Evolutionary conservation across 2,888 invertebrate genomes (phyloP).

Genomic region (Elysia crispata): DNA sequence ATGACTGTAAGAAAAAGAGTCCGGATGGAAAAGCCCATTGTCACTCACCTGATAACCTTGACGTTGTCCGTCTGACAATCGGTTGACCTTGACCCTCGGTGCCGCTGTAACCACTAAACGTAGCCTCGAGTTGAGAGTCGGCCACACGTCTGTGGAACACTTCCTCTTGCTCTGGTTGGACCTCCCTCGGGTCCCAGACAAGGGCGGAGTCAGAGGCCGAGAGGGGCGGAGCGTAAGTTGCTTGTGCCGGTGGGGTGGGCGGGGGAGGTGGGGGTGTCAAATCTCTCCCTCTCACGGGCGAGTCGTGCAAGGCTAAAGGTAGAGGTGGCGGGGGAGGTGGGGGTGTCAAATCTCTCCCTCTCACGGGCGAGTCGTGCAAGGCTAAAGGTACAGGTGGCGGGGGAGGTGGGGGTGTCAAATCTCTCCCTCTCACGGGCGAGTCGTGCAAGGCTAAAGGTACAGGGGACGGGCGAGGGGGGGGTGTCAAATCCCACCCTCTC

Average conservation of each 20-base stretch:
- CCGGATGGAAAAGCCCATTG: background rate
- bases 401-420: slow-evolving; percentile 19
- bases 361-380: slow-evolving; percentile 3
- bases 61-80: background rate
- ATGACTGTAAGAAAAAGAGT: slow-evolving; percentile 5
- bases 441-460: slow-evolving; percentile 12
- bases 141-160: background rate
- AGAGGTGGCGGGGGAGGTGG: slow-evolving; percentile 36
- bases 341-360: background rate
- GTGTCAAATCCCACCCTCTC: too few relatives aligned
- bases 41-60: slow-evolving; percentile 37
- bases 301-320: slow-evolving; percentile 12
- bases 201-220: background rate
- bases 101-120: background rate
- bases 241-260: slow-evolving; percentile 19
- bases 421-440: background rate
- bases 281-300: background rate
- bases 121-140: background rate
- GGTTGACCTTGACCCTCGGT: background rate
- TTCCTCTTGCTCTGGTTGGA: background rate
- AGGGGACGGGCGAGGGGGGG: slow-evolving; percentile 33
- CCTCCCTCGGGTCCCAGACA: background rate
- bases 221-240: background rate
- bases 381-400: slow-evolving; percentile 28
- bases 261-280: slow-evolving; percentile 30